Conservation (phyloP, 2,113 vertebrate genomes). For the Colinus virginianus region DNA sequence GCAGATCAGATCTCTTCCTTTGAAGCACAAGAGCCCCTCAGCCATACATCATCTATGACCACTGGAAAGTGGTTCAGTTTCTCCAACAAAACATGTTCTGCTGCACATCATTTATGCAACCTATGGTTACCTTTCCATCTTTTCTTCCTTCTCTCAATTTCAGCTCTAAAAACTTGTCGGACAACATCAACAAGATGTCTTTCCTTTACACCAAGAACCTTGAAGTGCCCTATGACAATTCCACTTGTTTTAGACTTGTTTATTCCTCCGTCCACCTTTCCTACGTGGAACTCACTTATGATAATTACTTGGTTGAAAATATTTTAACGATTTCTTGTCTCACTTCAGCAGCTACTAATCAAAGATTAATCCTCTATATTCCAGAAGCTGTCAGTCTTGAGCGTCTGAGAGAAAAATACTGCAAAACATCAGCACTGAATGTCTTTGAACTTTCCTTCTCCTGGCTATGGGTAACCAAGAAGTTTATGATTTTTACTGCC, state of each 20-base stretch:
- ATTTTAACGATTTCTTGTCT: neutral
- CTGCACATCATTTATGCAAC: neutral
- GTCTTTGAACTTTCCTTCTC: neutral
- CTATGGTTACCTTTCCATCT: neutral
- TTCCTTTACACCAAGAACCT: neutral
- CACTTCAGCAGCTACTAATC: neutral
- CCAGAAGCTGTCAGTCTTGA: neutral
- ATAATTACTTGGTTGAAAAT: neutral
- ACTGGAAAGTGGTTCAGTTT: neutral
- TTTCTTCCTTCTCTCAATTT: neutral
- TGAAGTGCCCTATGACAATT: neutral
- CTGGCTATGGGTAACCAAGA: neutral
- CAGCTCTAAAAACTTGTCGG: neutral
- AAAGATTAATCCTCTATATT: neutral
- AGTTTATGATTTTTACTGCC: neutral
- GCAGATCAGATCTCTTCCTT: neutral
- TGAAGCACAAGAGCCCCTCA: neutral
- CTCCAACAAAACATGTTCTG: neutral
- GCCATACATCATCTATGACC: accelerated
- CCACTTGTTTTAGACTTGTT: accelerated
- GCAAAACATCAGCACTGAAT: accelerated
- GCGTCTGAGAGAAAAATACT: neutral
- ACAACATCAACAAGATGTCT: neutral
- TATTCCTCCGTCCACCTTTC: neutral
- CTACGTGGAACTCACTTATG: neutral